phyloP scores from a whole-genome alignment of 2,113 vertebrate genomes.

The Phoxinus phoxinus region DNA sequence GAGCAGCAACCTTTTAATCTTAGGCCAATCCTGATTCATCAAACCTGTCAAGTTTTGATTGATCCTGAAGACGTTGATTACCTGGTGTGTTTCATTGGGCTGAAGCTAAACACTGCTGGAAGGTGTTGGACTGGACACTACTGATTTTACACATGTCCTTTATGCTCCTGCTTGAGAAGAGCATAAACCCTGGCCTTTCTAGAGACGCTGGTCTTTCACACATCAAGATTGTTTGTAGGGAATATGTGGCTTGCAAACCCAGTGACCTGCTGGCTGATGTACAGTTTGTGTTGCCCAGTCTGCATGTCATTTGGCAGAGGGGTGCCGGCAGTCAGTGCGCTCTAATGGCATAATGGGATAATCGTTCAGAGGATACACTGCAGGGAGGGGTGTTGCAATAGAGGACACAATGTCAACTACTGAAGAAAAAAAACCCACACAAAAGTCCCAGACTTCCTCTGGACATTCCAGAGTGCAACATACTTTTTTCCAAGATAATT shows the following conservation, averaged over 20 bases:
- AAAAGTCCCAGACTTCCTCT: constrained; percentile 7
- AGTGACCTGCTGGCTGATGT: neutral
- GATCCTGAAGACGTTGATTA: neutral
- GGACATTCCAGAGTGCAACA: constrained; percentile 13
- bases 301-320: constrained; percentile 5
- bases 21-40: neutral
- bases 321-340: neutral
- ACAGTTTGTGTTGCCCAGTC: no score
- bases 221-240: neutral
- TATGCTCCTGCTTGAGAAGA: neutral
- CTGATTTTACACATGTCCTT: neutral
- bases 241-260: neutral
- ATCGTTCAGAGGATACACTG: constrained; percentile 39
- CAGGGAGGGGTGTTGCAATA: constrained; percentile 7
- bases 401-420: constrained; percentile 11
- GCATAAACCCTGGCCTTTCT: no score
- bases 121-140: neutral
- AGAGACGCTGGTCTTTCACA: neutral
- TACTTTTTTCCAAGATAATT: constrained; percentile 59
- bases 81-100: neutral
- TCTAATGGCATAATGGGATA: constrained; percentile 54
- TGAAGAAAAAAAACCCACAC: constrained; percentile 36
- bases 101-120: neutral
- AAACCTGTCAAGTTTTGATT: neutral
- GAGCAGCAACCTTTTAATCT: neutral